These are phyloP conservation scores for Campoletis sonorensis DNA, from an alignment of 1,140 invertebrate species.

Conservation along the genomic window DNA sequence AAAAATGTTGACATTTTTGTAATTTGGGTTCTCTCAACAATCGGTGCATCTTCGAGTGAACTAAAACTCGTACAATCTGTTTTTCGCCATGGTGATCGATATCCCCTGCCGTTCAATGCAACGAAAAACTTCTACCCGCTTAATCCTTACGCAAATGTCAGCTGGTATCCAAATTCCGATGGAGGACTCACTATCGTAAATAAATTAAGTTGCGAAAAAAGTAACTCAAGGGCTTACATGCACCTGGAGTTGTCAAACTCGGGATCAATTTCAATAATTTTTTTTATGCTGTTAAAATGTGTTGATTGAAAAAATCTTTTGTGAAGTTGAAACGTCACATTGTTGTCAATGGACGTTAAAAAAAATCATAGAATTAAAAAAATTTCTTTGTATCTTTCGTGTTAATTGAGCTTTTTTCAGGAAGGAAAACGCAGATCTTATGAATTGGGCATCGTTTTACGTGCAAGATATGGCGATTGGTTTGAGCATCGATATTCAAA, in stretches of 20 bases:
- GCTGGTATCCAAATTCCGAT: conserved; percentile 61
- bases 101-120: conserved; percentile 65
- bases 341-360: too few relatives aligned
- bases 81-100: conserved; percentile 61
- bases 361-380: too few relatives aligned
- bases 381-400: background rate
- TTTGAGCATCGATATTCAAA: conserved; percentile 39
- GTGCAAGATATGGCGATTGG: conserved; percentile 40
- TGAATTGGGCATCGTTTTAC: conserved; percentile 46
- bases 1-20: background rate
- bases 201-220: background rate
- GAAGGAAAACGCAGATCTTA: conserved; percentile 44
- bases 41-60: conserved; percentile 27
- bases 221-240: too few relatives aligned
- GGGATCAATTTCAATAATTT: too few relatives aligned
- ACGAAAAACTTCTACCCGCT: conserved; percentile 57
- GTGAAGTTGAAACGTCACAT: too few relatives aligned
- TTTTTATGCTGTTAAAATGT: too few relatives aligned
- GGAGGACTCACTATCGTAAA: conserved; percentile 58
- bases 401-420: conserved; percentile 21
- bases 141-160: conserved; percentile 61
- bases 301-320: too few relatives aligned
- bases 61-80: conserved; percentile 53
- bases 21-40: background rate
- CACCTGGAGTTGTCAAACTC: too few relatives aligned